Evolutionary conservation across 1,140 invertebrate genomes (phyloP), one percentile per base, ranked within the genome.

Genomic region (Sycophaga agraensis): DNA sequence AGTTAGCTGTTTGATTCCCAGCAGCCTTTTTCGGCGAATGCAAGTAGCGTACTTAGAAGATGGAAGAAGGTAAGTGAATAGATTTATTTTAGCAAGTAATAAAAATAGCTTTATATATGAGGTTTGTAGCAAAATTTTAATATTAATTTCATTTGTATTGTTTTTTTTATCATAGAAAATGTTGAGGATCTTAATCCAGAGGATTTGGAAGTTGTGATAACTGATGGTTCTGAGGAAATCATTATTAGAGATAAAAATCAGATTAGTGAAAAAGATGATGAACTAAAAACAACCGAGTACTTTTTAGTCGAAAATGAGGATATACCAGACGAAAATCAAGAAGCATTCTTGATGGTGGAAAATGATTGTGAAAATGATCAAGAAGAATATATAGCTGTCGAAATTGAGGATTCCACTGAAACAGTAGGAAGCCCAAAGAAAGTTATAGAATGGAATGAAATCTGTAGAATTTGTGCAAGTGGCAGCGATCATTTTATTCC

Each of bases 391-490:
- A 16, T 62, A 8, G 16, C 43, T 1, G 19, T 62, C 4, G 51
- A 62, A 34, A 28, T 56, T 2, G 42, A 35, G 5, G 45, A 46
- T 50, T 21, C 43, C n/a, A 37, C 22, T 40, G 22, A 35, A 58
- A 35, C 58, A 16, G 21, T 63, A 17, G 9, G 57, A n/a, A 16
- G 35, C 1, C 21, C 57, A 8, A 63, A 63, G 28, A 31, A 57
- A 17, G 39, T 63, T 0, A 57, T 63, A 39, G 2, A 51, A 0
- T 63, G 53, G 53, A 53, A 51, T 42, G 59, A 71, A 28, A 56
- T 86, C 2, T 88, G 86, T 66, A 75, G 86, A 57, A 72, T 82
- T 31, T 88, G 86, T 72, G 85, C 84, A 16, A 60, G 72, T 6
- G 11, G 22, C 19, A 82, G 75, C 56, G 73, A 82, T 17, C 73